Conservation (phyloP, 2,113 vertebrate species). For the Heterochromis multidens region DNA sequence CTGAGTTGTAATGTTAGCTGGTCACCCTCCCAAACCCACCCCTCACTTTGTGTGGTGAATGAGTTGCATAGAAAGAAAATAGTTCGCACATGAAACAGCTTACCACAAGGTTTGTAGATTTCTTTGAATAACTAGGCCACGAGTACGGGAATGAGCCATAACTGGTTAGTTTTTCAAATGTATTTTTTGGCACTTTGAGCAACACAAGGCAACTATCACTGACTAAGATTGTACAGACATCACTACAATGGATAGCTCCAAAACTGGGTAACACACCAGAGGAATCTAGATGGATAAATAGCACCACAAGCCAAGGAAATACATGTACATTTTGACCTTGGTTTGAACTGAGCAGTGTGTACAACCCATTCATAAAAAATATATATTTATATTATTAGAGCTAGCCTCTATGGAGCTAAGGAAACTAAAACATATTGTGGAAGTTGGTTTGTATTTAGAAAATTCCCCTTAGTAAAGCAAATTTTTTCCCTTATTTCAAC, state of each 20-base stretch:
- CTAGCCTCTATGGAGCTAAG: background rate
- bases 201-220: background rate
- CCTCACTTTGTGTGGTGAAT: rapidly evolving
- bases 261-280: background rate
- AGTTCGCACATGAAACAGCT: background rate
- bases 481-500: background rate
- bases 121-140: background rate
- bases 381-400: background rate
- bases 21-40: background rate
- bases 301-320: background rate
- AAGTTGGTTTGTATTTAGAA: background rate
- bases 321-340: rapidly evolving
- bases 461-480: background rate
- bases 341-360: background rate
- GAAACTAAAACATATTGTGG: background rate
- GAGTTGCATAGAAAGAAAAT: background rate
- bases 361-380: background rate
- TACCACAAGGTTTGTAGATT: background rate
- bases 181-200: background rate
- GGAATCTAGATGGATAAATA: rapidly evolving
- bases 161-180: background rate
- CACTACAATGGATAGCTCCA: background rate
- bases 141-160: background rate
- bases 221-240: too few species aligned
- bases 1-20: background rate